Evolutionary conservation across 2,113 vertebrate genomes (phyloP).

Genomic region (Corythoichthys intestinalis): DNA sequence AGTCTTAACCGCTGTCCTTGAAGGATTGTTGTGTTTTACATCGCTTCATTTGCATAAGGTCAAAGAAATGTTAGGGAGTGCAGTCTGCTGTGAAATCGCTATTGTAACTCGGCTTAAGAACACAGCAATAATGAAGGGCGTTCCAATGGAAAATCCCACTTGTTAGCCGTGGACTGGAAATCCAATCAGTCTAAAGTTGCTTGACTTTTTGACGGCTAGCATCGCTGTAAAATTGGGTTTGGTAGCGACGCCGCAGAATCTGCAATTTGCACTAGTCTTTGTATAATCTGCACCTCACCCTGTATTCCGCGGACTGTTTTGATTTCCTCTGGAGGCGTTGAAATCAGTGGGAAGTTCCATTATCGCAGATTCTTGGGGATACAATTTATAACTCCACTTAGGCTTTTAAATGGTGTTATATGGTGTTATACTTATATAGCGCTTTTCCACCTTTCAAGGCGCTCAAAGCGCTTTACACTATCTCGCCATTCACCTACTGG

Average conservation of each 20-base stretch:
- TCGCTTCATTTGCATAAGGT: constrained; percentile 2
- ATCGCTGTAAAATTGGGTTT: background rate
- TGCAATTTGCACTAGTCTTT: background rate
- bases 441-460: no score
- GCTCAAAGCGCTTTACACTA: no score
- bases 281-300: no score
- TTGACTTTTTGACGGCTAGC: background rate
- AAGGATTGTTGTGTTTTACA: constrained; percentile 9
- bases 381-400: no score
- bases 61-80: constrained; percentile 11
- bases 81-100: background rate
- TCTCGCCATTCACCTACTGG: no score
- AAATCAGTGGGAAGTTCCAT: no score
- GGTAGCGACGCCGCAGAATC: background rate
- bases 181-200: background rate
- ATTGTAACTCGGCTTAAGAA: background rate
- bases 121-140: background rate
- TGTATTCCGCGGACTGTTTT: no score
- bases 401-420: no score
- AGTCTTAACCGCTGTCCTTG: constrained; percentile 3
- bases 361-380: no score
- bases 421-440: no score
- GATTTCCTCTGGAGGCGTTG: no score
- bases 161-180: background rate
- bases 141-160: background rate